phyloP scores from a whole-genome alignment of 2,797 vertebrate species.

The Bufotes viridis region DNA sequence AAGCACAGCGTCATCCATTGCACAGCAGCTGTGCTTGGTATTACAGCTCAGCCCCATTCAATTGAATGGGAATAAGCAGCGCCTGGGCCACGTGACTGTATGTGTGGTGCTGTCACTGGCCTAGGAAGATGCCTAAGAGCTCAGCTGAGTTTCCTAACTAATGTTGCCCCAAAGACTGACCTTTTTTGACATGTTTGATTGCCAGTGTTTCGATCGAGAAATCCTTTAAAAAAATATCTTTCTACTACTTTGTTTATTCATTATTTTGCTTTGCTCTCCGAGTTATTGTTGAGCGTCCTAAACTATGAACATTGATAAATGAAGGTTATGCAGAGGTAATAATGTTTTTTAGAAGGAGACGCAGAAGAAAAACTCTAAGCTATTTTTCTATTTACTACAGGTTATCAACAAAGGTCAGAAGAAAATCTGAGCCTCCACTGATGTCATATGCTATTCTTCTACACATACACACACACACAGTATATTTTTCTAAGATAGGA shows the following conservation, averaged over 20 bases:
- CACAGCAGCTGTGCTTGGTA: too few relatives aligned
- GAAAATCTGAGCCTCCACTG: constrained; percentile 13
- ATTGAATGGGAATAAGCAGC: too few relatives aligned
- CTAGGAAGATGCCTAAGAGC: too few relatives aligned
- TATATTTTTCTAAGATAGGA: neutral
- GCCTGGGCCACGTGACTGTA: too few relatives aligned
- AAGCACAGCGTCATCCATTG: too few relatives aligned
- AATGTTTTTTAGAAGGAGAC: neutral
- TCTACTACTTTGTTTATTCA: neutral
- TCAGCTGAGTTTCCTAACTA: too few relatives aligned
- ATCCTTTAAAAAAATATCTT: too few relatives aligned
- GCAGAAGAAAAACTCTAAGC: constrained; percentile 21
- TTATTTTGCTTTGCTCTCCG: neutral
- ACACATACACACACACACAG: constrained; percentile 9
- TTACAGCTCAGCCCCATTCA: too few relatives aligned
- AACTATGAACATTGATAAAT: constrained; percentile 12
- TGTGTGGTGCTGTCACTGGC: too few relatives aligned
- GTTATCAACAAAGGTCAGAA: constrained; percentile 10
- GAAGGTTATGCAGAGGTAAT: neutral
- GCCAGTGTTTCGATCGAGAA: too few relatives aligned
- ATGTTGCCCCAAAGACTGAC: too few relatives aligned
- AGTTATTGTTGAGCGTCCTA: neutral
- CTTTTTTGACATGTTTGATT: too few relatives aligned
- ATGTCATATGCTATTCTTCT: constrained; percentile 14
- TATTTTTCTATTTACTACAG: constrained; percentile 14